Evolutionary conservation across 2,113 vertebrate genomes (phyloP).

Genomic region (Pao palembangensis): DNA sequence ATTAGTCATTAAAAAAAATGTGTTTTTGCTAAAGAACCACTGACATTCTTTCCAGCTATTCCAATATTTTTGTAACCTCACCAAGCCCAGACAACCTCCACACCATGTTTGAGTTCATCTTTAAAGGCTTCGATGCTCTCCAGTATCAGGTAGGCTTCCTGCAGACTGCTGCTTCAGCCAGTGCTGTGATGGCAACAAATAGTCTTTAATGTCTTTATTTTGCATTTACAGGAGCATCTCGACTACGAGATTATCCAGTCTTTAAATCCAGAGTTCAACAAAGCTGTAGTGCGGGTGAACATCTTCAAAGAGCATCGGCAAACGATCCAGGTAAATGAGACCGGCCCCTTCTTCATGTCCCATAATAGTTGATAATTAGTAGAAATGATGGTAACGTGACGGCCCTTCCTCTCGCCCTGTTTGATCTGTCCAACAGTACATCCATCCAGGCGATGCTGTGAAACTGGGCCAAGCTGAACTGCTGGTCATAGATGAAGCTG

Average conservation of each 20-base stretch:
- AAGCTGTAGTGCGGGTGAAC: conserved; percentile 95
- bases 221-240: conserved; percentile 83
- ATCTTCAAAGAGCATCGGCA: conserved; percentile 96
- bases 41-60: conserved; percentile 78
- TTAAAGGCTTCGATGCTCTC: conserved; percentile 95
- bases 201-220: neutral
- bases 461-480: conserved; percentile 97
- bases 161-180: neutral
- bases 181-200: neutral
- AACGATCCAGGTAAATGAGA: conserved; percentile 87
- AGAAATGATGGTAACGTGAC: too few relatives aligned
- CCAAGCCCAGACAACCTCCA: conserved; percentile 97
- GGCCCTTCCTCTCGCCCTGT: too few relatives aligned
- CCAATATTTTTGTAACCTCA: conserved; percentile 97
- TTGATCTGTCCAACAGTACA: conserved; percentile 78
- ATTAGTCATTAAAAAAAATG: neutral
- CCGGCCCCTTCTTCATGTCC: neutral
- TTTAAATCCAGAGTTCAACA: conserved; percentile 96
- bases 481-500: conserved; percentile 94
- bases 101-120: conserved; percentile 96
- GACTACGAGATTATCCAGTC: conserved; percentile 99
- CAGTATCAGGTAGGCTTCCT: conserved; percentile 68
- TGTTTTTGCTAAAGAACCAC: neutral
- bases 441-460: conserved; percentile 91
- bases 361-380: too few relatives aligned